phyloP scores from a whole-genome alignment of 2,888 invertebrate genomes.

The Thecophora atra region DNA sequence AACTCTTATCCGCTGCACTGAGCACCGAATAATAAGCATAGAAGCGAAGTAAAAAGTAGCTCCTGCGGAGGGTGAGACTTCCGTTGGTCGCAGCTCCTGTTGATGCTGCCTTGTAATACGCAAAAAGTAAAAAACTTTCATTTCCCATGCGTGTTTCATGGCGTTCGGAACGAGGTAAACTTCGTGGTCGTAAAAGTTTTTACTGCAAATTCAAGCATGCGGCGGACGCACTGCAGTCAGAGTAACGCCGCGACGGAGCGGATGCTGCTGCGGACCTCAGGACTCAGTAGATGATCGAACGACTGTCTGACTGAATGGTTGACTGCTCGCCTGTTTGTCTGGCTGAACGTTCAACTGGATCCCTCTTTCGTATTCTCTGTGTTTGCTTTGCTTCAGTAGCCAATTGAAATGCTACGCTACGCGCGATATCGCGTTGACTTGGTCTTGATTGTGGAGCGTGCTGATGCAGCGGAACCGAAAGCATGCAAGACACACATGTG shows the following conservation, averaged over 20 bases:
- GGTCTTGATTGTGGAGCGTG: conserved; percentile 13
- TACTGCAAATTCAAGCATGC: conserved; percentile 5
- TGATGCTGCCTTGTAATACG: no score
- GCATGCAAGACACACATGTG: neutral
- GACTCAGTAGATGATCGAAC: neutral
- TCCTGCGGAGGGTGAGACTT: no score
- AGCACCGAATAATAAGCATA: no score
- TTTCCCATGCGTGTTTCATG: no score
- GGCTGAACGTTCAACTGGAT: neutral
- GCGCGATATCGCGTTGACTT: conserved; percentile 15
- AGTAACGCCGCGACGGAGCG: neutral
- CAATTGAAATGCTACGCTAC: conserved; percentile 2
- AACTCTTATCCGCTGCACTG: no score
- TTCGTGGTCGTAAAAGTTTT: neutral
- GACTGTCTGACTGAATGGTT: neutral
- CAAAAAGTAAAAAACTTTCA: no score
- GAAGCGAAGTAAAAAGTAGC: no score
- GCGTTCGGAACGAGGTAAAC: neutral
- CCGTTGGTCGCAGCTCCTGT: no score
- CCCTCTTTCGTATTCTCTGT: neutral
- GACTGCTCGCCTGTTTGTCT: neutral
- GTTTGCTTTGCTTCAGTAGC: neutral
- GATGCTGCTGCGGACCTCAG: neutral
- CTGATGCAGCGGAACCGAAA: conserved; percentile 23
- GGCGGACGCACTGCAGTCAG: neutral